Evolutionary conservation across 2,797 vertebrate genomes (phyloP).

Genomic region (Xiphophorus birchmanni): DNA sequence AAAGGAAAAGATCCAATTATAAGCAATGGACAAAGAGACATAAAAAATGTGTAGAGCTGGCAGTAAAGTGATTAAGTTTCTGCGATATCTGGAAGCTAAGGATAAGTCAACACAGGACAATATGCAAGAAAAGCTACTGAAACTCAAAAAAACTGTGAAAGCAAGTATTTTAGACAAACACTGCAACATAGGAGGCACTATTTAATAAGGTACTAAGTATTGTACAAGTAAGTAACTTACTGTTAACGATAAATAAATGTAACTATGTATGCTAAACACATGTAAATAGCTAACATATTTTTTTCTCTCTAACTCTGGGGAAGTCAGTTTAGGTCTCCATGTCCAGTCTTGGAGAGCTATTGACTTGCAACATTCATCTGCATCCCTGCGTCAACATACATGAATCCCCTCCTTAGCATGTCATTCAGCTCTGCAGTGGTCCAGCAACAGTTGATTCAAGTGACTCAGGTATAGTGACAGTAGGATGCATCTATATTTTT

Average conservation of each 20-base stretch:
- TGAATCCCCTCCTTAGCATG: not conserved
- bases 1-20: constrained; percentile 44
- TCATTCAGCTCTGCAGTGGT: not conserved
- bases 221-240: not conserved
- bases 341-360: not conserved
- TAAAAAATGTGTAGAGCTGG: constrained; percentile 4
- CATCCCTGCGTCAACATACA: not conserved
- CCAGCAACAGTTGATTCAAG: not conserved
- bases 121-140: not conserved
- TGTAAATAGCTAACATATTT: not conserved
- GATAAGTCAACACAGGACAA: constrained; percentile 20
- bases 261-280: not conserved
- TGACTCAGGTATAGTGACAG: not conserved
- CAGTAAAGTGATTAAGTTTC: constrained; percentile 18
- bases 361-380: not conserved
- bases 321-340: not conserved
- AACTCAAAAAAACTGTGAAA: not conserved
- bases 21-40: constrained; percentile 27
- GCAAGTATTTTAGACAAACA: not conserved
- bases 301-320: not conserved
- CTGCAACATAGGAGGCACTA: not conserved
- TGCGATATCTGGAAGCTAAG: constrained; percentile 14
- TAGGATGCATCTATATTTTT: no score
- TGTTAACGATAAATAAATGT: not conserved
- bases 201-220: not conserved